phyloP scores from a whole-genome alignment of 2,113 vertebrate species.

The Lampris incognitus region DNA sequence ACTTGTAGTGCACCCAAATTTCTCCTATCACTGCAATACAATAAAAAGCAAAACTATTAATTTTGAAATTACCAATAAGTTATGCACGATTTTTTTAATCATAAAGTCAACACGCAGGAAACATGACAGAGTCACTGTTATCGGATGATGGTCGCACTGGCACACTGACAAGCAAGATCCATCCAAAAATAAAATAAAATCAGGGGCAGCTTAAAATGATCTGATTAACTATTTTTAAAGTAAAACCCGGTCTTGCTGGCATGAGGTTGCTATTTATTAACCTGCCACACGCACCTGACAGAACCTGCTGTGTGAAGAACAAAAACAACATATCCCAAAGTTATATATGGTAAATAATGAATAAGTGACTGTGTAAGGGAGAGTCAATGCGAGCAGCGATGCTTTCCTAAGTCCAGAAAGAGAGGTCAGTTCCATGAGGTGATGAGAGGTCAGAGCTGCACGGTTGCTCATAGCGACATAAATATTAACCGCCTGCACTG shows the following conservation, averaged over 20 bases:
- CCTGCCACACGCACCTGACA: background rate
- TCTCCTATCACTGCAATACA: too few relatives aligned
- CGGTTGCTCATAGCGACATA: slow-evolving; percentile 77
- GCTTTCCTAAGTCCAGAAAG: slow-evolving; percentile 32
- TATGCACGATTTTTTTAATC: too few relatives aligned
- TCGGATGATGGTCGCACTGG: too few relatives aligned
- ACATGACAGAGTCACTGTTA: too few relatives aligned
- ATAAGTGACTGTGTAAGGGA: background rate
- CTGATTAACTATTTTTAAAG: background rate
- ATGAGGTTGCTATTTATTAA: background rate
- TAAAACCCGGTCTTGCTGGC: background rate
- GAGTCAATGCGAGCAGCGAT: slow-evolving; percentile 9
- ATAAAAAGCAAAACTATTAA: too few relatives aligned
- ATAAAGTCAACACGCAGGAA: too few relatives aligned
- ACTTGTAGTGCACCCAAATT: too few relatives aligned
- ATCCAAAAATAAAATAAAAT: background rate
- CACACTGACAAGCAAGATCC: background rate
- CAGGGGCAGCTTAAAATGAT: background rate
- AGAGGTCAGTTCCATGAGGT: slow-evolving; percentile 46
- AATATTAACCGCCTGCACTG: slow-evolving; percentile 77
- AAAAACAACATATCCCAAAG: background rate
- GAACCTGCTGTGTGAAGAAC: slow-evolving; percentile 1
- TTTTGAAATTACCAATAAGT: too few relatives aligned
- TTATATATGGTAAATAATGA: background rate
- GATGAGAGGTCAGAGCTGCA: slow-evolving; percentile 58